Evolutionary conservation across 2,888 invertebrate genomes (phyloP), one percentile per base, ranked within the genome.

Genomic region (Muschampia plurimacula): DNA sequence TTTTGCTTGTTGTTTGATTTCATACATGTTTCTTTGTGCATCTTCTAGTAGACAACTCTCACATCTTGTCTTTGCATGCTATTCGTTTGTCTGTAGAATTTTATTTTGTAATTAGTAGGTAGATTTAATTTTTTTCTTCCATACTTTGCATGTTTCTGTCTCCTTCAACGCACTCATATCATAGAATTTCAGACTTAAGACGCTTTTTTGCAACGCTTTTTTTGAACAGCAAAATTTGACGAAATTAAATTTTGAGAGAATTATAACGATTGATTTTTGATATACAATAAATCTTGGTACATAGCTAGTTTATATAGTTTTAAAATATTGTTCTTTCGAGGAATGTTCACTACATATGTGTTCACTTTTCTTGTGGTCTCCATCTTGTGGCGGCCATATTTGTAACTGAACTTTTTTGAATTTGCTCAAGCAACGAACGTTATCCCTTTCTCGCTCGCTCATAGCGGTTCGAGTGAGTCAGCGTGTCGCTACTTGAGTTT

Each of bases 111-210:
- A 62, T 15, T 75, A 75, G 75, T 73, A 59, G 65, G 62, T 76
- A 75, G 60, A 69, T 77, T 75, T 75, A 73, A 75, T 77, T 82
- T 84, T 82, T 84, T 84, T 77, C 41, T 72, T 59, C 82, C 81
- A 81, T 82, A 77, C 74, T 75, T 67, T 80, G 93, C 90, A 92
- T 91, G 92, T 78, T 85, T 88, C 88, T 87, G 76, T 91, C 92
- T 91, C 92, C 92, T 93, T 90, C 89, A 86, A 85, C 89, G 92
- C 93, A 93, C 92, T 86, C 84, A 92, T 89, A 89, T 92, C 92
- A 92, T 93, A 92, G 85, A 85, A 81, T 84, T 79, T 83, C 84
- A 85, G 83, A 83, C 82, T 83, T 74, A 71, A 57, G 57, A 72
- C 79, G 89, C 90, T 91, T 88, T 76, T 82, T 82, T 85, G 89